A percentile compares a stretch with the other conserved stretches of the same genome.
These are phyloP conservation scores for Oxyteleia sp. DNA, from an alignment of 2,888 invertebrate species.

Conservation along the genomic window DNA sequence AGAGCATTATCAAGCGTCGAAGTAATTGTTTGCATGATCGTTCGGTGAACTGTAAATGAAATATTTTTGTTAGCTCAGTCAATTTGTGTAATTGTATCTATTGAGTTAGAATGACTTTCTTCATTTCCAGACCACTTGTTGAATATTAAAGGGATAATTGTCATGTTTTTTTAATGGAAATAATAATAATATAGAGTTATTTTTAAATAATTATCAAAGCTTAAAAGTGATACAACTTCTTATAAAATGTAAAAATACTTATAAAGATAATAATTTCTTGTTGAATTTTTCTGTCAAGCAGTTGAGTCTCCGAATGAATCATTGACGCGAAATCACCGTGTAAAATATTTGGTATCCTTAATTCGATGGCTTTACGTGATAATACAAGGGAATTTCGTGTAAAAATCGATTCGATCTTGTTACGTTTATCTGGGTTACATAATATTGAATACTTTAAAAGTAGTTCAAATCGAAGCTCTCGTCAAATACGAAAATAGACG, in stretches of 20 bases:
- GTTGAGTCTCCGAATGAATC: slow-evolving; percentile 14
- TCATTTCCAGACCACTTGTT: slow-evolving; percentile 52
- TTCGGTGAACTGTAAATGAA: slow-evolving; percentile 38
- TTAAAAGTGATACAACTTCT: too few relatives aligned
- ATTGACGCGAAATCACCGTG: slow-evolving; percentile 32
- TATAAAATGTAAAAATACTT: too few relatives aligned
- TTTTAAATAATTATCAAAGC: too few relatives aligned
- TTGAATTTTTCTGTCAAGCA: too few relatives aligned
- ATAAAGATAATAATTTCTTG: too few relatives aligned
- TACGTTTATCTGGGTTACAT: slow-evolving; percentile 66
- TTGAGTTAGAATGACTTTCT: slow-evolving; percentile 4
- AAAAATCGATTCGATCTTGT: slow-evolving; percentile 65
- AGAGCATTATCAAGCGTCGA: too few relatives aligned
- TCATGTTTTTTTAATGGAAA: not conserved
- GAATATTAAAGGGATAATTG: slow-evolving; percentile 31
- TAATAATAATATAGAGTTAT: too few relatives aligned
- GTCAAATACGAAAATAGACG: slow-evolving; percentile 49
- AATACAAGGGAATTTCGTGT: slow-evolving; percentile 56
- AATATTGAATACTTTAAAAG: slow-evolving; percentile 65
- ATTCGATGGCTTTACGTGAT: slow-evolving; percentile 46
- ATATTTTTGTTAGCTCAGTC: slow-evolving; percentile 27
- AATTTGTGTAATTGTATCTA: slow-evolving; percentile 31
- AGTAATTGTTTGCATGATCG: too few relatives aligned
- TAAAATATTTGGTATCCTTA: slow-evolving; percentile 42
- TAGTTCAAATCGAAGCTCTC: slow-evolving; percentile 59